phyloP scores from a whole-genome alignment of 2,113 vertebrate genomes.

The Cinclus cinclus region DNA sequence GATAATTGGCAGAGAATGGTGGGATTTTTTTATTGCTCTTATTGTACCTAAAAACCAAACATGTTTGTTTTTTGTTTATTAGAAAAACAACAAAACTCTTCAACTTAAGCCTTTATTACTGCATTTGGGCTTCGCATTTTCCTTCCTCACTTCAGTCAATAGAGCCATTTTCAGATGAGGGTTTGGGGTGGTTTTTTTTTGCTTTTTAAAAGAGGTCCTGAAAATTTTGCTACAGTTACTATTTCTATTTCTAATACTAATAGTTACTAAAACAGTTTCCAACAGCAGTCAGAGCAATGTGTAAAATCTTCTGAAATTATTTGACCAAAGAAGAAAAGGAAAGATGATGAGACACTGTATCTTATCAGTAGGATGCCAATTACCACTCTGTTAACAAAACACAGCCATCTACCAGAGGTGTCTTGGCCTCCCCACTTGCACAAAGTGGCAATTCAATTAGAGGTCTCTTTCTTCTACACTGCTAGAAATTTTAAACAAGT shows the following conservation, averaged over 20 bases:
- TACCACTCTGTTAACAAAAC: constrained; percentile 3
- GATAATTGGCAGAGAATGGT: not conserved
- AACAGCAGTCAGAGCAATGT: not conserved
- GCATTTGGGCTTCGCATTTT: not conserved
- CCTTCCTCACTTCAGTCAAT: not conserved
- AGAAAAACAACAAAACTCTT: not conserved
- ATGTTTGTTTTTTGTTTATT: not conserved
- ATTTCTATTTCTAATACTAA: not conserved
- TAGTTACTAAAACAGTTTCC: not conserved
- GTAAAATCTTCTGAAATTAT: constrained; percentile 6
- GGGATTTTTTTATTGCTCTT: not conserved
- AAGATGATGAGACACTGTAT: not conserved
- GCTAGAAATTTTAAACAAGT: not conserved
- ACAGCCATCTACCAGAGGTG: not conserved
- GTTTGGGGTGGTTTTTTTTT: not conserved
- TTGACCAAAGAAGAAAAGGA: not conserved
- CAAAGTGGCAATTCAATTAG: constrained; percentile 26
- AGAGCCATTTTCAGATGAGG: not conserved
- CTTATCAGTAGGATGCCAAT: not conserved
- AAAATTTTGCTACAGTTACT: not conserved
- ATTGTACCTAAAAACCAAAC: not conserved
- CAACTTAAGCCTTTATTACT: not conserved
- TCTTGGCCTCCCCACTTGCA: not conserved
- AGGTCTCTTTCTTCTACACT: not conserved
- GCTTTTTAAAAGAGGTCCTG: not conserved